A percentile compares a stretch with the other conserved stretches of the same genome.
These are phyloP conservation scores for Andrena trimmerana DNA, from an alignment of 2,888 invertebrate species.

Conservation along the genomic window DNA sequence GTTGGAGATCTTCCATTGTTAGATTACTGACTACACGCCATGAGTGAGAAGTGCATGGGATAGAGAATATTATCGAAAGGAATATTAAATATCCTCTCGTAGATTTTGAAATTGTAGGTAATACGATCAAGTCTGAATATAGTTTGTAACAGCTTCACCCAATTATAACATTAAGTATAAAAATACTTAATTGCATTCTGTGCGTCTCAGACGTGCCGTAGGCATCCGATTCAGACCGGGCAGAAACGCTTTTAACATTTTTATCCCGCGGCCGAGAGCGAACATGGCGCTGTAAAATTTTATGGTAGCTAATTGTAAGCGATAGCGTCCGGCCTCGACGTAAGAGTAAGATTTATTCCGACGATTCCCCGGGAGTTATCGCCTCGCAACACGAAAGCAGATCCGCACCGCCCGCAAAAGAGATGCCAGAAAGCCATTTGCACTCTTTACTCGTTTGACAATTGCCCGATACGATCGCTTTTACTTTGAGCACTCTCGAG, in stretches of 20 bases:
- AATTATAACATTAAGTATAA: not conserved
- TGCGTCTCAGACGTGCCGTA: not conserved
- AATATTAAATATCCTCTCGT: not conserved
- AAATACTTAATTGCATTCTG: not conserved
- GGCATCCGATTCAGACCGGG: conserved; percentile 14
- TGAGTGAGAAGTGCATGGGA: not conserved
- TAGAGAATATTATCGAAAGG: not conserved
- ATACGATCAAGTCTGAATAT: not conserved
- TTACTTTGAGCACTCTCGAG: conserved; percentile 11
- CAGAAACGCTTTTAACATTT: conserved; percentile 45
- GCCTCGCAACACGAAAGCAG: conserved; percentile 67
- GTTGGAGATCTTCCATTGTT: too few species aligned
- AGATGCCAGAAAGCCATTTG: conserved; percentile 62
- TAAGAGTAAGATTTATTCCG: conserved; percentile 67
- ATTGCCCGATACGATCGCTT: conserved; percentile 60
- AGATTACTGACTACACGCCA: not conserved
- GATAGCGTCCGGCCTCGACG: conserved; percentile 64
- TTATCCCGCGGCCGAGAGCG: conserved; percentile 36
- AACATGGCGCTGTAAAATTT: conserved; percentile 57
- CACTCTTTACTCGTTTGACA: conserved; percentile 62
- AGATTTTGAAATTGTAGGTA: conserved; percentile 6
- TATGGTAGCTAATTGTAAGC: conserved; percentile 68
- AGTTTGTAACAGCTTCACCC: not conserved
- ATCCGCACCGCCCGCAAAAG: conserved; percentile 54
- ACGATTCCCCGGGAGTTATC: conserved; percentile 68